Base-by-base conservation (phyloP, 1,140 invertebrate species). In the Diabrotica virgifera region DNA sequence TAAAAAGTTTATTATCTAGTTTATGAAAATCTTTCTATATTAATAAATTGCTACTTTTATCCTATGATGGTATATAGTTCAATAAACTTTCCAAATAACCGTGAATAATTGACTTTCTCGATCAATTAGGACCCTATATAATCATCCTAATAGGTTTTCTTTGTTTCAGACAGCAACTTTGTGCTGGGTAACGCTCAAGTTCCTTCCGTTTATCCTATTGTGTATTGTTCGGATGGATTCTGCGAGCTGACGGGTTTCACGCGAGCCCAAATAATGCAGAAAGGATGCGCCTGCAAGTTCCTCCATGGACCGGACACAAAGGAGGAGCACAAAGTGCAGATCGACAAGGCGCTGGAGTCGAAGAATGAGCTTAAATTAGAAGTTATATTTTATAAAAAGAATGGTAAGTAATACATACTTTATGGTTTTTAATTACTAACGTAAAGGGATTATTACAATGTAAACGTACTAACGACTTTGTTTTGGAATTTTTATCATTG, bases 181-280 rank as follows among this genome's bases (percentile, higher is more conserved):
- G 95, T 98, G 74, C 84, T 98, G 79, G 96, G 95, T 72, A 97
- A 97, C 85, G 95, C 96, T 64, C 94, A 97, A 82, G 95, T 96
- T 67, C 88, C 90, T 66, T 80, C 88, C 64, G 78, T 89, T 36
- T 94, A 94, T 83, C 95, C 96, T 68, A 97, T 98, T 81, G 96
- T 98, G 66, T 98, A 98, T 82, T 98, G 96, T 82, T 96, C 94
- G 5, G 95, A 98, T 86, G 96, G 95, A 58, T 98, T 98, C 84
- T 96, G 94, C 80, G 95, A 97, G 82, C 87, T 98, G 82, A 97
- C 95, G 63, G 95, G 95, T 65, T 96, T 90, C 82, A 86, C 92
- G 64, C 86, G 96, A 67, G 95, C 95, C 50, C 94, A 97, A 83
- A 95, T 96, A 80, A 96, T 96, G 94, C 95, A 97, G 81, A 96